Evolutionary conservation across 2,797 vertebrate genomes (phyloP).

Genomic region (Labeo calbasu): DNA sequence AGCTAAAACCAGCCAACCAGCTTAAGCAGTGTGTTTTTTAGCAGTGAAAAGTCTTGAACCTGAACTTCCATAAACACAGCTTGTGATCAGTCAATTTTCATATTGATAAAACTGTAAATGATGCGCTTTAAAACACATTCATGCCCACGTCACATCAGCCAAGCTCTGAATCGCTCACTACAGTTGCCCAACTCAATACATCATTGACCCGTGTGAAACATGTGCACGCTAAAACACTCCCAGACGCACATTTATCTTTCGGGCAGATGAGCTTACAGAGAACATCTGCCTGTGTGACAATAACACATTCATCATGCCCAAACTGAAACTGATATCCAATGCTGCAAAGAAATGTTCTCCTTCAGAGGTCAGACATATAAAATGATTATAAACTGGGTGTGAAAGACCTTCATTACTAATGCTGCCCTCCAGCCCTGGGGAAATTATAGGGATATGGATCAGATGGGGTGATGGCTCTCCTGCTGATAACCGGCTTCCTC

Average conservation of each 20-base stretch:
- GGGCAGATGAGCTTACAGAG: constrained; percentile 28
- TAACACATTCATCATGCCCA: constrained; percentile 31
- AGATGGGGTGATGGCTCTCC: constrained; percentile 13
- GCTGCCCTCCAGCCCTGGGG: constrained; percentile 22
- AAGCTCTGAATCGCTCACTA: not conserved
- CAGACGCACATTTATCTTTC: constrained; percentile 30
- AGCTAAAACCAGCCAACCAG: no score
- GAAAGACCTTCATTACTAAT: constrained; percentile 30
- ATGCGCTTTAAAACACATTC: not conserved
- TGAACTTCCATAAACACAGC: not conserved
- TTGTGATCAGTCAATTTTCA: constrained; percentile 12
- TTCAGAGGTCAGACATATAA: constrained; percentile 27
- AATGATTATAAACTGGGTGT: constrained; percentile 25
- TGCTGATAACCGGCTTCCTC: constrained; percentile 27
- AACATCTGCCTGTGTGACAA: constrained; percentile 43
- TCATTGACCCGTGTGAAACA: constrained; percentile 30
- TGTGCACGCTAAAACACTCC: constrained; percentile 18
- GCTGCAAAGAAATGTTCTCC: not conserved
- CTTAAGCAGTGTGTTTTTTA: no score
- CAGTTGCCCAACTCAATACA: constrained; percentile 14
- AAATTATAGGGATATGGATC: constrained; percentile 17
- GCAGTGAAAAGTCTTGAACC: not conserved
- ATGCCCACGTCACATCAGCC: constrained; percentile 8
- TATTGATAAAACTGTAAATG: constrained; percentile 23
- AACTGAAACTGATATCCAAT: not conserved